Percentiles rank a stretch among this genome's conserved stretches.
phyloP scores from a whole-genome alignment of 2,888 invertebrate species.

The Sinodicranocentrus sp. region DNA sequence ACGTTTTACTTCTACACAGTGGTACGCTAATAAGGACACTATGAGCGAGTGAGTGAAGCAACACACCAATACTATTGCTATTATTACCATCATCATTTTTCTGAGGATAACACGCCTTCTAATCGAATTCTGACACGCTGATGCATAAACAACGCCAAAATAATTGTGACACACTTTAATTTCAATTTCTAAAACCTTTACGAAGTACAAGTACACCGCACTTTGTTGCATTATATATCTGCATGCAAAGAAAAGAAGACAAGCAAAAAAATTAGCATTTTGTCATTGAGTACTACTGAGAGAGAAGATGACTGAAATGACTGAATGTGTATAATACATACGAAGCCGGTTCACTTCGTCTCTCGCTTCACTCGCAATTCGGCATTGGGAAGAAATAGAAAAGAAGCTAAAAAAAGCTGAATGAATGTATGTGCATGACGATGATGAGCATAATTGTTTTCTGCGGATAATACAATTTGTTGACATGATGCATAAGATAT shows the following conservation, averaged over 20 bases:
- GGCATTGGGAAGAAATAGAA: not conserved
- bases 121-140: slow-evolving; percentile 42
- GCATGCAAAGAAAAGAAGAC: slow-evolving; percentile 3
- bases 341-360: slow-evolving; percentile 12
- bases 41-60: not conserved
- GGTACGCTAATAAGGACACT: slow-evolving; percentile 18
- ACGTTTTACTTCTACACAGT: not conserved
- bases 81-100: slow-evolving; percentile 36
- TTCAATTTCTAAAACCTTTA: slow-evolving; percentile 41
- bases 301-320: not conserved
- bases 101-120: slow-evolving; percentile 44
- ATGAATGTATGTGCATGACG: slow-evolving; percentile 1
- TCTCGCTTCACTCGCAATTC: slow-evolving; percentile 5
- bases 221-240: not conserved
- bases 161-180: slow-evolving; percentile 50
- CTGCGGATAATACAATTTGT: not conserved
- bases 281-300: not conserved
- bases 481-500: not conserved
- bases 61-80: slow-evolving; percentile 15
- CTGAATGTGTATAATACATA: no score
- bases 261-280: not conserved
- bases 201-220: not conserved
- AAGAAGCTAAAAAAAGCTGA: not conserved
- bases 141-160: slow-evolving; percentile 37
- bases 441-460: slow-evolving; percentile 5